Percentiles rank a stretch among this genome's conserved stretches.
Evolutionary conservation across 2,113 vertebrate genomes (phyloP).

Genomic region (Scytalopus superciliaris): DNA sequence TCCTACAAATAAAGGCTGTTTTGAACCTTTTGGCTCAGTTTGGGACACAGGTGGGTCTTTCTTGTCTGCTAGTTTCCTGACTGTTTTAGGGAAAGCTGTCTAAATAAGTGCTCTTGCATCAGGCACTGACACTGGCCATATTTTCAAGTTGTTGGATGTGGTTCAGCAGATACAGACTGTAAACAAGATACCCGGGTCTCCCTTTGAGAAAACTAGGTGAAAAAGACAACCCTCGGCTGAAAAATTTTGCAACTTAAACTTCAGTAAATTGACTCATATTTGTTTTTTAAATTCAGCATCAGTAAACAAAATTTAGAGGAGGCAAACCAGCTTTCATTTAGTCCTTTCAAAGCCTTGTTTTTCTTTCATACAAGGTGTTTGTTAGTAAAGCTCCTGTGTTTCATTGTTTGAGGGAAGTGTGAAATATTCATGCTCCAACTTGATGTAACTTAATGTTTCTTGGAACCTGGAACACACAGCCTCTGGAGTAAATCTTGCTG

Average conservation of each 20-base stretch:
- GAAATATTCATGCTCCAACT: background rate
- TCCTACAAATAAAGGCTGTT: background rate
- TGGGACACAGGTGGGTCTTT: background rate
- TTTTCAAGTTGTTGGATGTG: background rate
- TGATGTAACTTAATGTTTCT: background rate
- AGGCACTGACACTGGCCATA: background rate
- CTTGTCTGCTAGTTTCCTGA: background rate
- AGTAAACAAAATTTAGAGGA: background rate
- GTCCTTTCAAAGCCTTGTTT: background rate
- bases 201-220: background rate
- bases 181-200: background rate
- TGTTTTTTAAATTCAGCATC: background rate
- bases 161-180: background rate
- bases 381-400: background rate
- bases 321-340: background rate
- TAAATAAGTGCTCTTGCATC: background rate
- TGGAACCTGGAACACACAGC: background rate
- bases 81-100: background rate
- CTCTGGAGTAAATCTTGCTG: background rate
- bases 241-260: background rate
- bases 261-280: background rate
- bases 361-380: background rate
- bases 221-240: background rate
- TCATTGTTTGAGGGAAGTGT: background rate
- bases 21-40: background rate